phyloP scores from a whole-genome alignment of 2,113 vertebrate genomes.

The Myotis lucifugus region DNA sequence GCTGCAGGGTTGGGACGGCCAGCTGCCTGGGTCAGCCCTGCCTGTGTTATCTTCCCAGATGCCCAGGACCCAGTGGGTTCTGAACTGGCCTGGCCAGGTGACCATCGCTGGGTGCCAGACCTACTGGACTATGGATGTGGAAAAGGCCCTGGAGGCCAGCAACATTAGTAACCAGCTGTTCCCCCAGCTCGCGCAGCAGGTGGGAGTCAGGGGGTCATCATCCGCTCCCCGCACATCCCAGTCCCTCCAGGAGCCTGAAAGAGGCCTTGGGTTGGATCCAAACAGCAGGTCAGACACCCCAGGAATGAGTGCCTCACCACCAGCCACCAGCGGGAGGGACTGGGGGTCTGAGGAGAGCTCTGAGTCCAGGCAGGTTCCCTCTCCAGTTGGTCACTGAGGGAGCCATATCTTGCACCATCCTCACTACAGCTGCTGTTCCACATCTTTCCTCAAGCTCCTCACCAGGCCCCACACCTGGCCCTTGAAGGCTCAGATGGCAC shows the following conservation, averaged over 20 bases:
- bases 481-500: background rate
- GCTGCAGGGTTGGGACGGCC: background rate
- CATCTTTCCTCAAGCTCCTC: background rate
- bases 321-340: background rate
- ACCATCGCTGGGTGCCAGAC: slow-evolving; percentile 95
- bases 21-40: background rate
- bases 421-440: background rate
- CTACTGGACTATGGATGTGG: slow-evolving; percentile 94
- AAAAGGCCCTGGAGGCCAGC: slow-evolving; percentile 88
- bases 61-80: slow-evolving; percentile 89
- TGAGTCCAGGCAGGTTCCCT: background rate
- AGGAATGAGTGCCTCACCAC: background rate
- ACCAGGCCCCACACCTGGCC: background rate
- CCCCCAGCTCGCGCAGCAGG: slow-evolving; percentile 91
- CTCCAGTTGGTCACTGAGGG: background rate
- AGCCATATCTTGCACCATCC: background rate
- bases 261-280: background rate
- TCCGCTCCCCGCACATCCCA: background rate
- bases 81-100: slow-evolving; percentile 96
- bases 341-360: background rate
- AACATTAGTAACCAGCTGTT: slow-evolving; percentile 86
- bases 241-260: background rate
- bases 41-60: slow-evolving; percentile 73
- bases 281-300: background rate
- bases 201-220: slow-evolving; percentile 65